phyloP scores from a whole-genome alignment of 2,888 invertebrate species.

The Sericinus montela region DNA sequence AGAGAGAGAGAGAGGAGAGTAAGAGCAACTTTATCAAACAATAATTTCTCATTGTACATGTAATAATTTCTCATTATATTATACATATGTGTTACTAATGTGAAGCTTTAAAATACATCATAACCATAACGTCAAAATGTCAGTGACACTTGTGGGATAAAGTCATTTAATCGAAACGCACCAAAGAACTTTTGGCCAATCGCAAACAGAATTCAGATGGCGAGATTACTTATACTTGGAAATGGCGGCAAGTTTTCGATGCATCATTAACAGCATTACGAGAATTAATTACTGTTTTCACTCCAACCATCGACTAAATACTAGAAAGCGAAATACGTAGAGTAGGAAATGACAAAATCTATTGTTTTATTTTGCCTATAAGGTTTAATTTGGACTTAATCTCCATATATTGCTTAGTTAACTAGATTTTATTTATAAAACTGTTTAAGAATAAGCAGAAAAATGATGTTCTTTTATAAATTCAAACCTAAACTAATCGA shows the following conservation, averaged over 20 bases:
- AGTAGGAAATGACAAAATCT: background rate
- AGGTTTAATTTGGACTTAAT: too few relatives aligned
- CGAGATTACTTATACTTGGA: slow-evolving; percentile 74
- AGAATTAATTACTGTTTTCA: slow-evolving; percentile 61
- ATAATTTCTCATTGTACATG: too few relatives aligned
- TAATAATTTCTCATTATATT: too few relatives aligned
- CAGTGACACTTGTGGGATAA: slow-evolving; percentile 48
- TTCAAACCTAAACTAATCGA: too few relatives aligned
- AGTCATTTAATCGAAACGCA: slow-evolving; percentile 71
- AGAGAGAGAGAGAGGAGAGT: too few relatives aligned
- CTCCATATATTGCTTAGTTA: too few relatives aligned
- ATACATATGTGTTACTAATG: background rate
- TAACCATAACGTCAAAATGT: slow-evolving; percentile 40
- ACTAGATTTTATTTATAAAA: too few relatives aligned
- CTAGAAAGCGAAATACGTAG: slow-evolving; percentile 1
- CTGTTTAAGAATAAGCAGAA: background rate
- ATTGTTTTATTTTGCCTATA: too few relatives aligned
- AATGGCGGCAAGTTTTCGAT: slow-evolving; percentile 57
- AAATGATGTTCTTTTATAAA: background rate
- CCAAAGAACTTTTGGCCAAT: slow-evolving; percentile 48
- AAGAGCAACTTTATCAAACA: background rate
- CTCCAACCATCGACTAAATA: slow-evolving; percentile 13
- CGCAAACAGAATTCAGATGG: slow-evolving; percentile 67
- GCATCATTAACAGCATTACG: slow-evolving; percentile 70
- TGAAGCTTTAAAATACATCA: slow-evolving; percentile 10